A percentile compares a stretch with the other conserved stretches of the same genome.
Conservation (phyloP, 2,888 invertebrate genomes). For the Hesperia comma region DNA sequence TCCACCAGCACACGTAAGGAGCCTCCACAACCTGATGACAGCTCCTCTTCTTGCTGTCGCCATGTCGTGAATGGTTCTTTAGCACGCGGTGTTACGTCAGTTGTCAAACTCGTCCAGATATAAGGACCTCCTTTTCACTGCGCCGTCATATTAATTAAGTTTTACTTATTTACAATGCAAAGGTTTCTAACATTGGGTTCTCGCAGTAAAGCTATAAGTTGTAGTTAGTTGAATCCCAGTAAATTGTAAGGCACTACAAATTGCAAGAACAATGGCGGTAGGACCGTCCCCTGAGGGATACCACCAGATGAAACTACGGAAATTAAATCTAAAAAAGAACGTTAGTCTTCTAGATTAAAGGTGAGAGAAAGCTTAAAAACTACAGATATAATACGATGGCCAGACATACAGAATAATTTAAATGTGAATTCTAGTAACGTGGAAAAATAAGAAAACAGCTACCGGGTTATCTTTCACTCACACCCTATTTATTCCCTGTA, state of each 20-base stretch:
- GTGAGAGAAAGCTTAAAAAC: slow-evolving; percentile 9
- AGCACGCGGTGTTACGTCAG: no score
- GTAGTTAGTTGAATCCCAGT: slow-evolving; percentile 20
- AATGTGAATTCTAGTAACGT: background rate
- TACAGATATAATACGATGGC: slow-evolving; percentile 2
- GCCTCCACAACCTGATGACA: no score
- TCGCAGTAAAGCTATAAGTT: slow-evolving; percentile 7
- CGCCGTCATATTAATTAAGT: background rate
- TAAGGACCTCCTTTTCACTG: no score
- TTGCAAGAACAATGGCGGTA: slow-evolving; percentile 24
- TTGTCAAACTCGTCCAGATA: no score
- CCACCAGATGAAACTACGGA: slow-evolving; percentile 32
- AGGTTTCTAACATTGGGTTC: background rate
- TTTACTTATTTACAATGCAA: background rate
- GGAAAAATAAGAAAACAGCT: no score
- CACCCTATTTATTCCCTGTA: no score
- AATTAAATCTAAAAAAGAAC: slow-evolving; percentile 30
- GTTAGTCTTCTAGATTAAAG: slow-evolving; percentile 15
- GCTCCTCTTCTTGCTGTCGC: no score
- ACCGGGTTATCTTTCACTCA: no score
- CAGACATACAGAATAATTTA: background rate
- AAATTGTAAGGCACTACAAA: slow-evolving; percentile 23
- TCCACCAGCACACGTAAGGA: no score
- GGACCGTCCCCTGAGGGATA: slow-evolving; percentile 19
- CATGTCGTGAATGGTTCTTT: no score